phyloP scores from a whole-genome alignment of 2,113 vertebrate species.

The Cheirogaleus medius region DNA sequence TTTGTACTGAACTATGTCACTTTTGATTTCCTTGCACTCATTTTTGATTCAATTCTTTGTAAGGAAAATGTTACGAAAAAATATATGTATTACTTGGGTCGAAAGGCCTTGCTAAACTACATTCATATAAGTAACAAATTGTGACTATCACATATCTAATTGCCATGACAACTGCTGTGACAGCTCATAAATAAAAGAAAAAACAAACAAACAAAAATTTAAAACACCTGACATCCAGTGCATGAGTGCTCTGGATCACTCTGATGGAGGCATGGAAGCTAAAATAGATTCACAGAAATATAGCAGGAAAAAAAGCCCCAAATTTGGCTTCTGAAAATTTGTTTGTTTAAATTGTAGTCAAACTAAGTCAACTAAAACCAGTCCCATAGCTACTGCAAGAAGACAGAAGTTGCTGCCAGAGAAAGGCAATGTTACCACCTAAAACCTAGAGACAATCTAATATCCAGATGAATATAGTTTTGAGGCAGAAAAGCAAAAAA shows the following conservation, averaged over 20 bases:
- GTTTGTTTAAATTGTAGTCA: background rate
- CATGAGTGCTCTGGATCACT: background rate
- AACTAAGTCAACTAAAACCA: fast-evolving
- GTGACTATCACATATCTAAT: background rate
- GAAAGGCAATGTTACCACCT: fast-evolving
- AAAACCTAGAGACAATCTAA: background rate
- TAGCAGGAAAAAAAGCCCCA: background rate
- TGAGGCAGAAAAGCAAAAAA: background rate
- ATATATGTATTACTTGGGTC: background rate
- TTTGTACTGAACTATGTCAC: background rate
- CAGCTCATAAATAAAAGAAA: background rate
- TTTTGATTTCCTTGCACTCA: background rate
- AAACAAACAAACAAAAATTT: background rate
- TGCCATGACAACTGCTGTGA: background rate
- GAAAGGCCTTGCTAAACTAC: background rate
- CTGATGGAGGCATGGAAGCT: background rate
- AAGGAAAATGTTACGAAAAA: background rate
- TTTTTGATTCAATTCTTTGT: background rate
- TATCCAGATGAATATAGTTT: background rate
- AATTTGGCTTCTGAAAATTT: background rate
- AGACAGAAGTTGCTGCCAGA: background rate
- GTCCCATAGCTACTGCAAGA: background rate
- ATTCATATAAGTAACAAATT: background rate
- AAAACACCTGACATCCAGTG: fast-evolving
- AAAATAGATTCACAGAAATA: background rate